These are phyloP conservation scores for Rhinolophus ferrumequinum DNA, from an alignment of 2,113 vertebrate species.

Conservation along the genomic window DNA sequence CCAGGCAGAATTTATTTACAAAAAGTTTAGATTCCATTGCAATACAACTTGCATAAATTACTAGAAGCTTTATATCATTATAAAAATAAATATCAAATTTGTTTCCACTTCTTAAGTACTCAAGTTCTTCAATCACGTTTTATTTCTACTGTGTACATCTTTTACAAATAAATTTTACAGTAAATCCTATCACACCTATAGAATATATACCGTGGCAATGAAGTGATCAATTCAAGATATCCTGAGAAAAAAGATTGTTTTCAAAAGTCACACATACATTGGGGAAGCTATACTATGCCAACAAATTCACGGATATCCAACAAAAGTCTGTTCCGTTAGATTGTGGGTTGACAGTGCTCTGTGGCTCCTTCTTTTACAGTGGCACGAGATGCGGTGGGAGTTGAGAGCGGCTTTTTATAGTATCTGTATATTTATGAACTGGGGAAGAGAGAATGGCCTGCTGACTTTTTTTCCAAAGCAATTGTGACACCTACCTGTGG, in stretches of 20 bases:
- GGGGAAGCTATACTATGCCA: conserved; percentile 91
- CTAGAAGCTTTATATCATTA: conserved; percentile 96
- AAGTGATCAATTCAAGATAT: conserved; percentile 93
- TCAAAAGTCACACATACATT: conserved; percentile 93
- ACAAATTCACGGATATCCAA: conserved; percentile 89
- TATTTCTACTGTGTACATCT: conserved; percentile 91
- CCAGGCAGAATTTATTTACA: conserved; percentile 98
- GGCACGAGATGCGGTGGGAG: conserved; percentile 91
- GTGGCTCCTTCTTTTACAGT: conserved; percentile 90
- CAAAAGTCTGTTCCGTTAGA: conserved; percentile 83
- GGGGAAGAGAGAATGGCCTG: conserved; percentile 89
- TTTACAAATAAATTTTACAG: conserved; percentile 93
- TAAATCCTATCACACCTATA: conserved; percentile 92
- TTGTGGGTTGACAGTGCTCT: conserved; percentile 87
- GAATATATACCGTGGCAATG: conserved; percentile 95
- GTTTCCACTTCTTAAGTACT: conserved; percentile 96
- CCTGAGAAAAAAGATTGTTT: conserved; percentile 97
- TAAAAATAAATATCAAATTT: conserved; percentile 99
- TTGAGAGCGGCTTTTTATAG: conserved; percentile 85
- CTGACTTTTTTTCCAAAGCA: conserved; percentile 93
- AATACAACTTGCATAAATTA: conserved; percentile 99
- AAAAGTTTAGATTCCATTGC: conserved; percentile 95
- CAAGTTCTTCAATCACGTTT: conserved; percentile 92
- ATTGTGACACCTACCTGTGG: conserved; percentile 99
- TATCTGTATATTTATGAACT: conserved; percentile 84